Base-by-base conservation (phyloP, 2,113 vertebrate genomes). In the Indicator maculatus region DNA sequence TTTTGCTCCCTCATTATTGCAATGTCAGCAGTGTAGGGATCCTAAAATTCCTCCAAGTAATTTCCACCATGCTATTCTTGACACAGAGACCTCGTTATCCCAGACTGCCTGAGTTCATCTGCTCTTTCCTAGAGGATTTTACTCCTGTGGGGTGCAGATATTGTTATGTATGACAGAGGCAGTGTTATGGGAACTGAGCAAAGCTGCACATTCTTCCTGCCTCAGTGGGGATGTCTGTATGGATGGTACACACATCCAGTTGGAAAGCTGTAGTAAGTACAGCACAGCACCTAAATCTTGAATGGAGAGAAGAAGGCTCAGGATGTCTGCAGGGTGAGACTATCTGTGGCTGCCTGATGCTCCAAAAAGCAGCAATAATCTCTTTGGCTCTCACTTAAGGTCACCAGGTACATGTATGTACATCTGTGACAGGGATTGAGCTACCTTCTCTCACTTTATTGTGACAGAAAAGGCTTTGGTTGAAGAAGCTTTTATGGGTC, bases 221-320 rank as follows among this genome's bases (percentile, higher is more conserved):
- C 61, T 83, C 4, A 10, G 33, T 0, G 1, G n/a, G 36, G 30
- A 50, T 78, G 50, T 93, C 71, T 0, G 0, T 14, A 45, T 0
- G 0, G 76, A n/a, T 24, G 63, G 24, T 6, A 19, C 59, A 58
- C 1, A 5, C 27, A 24, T 60, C 19, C 1, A 0, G 6, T 8
- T 6, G 3, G 45, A 92, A 80, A 86, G 73, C 39, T 90, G 27
- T 1, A 0, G 4, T 60, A 65, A 33, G 19, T 24, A 7, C 0
- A 64, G 28, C 12, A n/a, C 18, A 56, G 50, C 1, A 2, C 11
- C 24, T 86, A 33, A 53, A 31, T 23, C 44, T 27, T 5, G 1
- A 31, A 30, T 0, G 3, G 65, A 74, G 39, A 12, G 18, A 41
- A 16, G 4, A 73, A 73, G 73, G 20, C 30, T 56, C 38, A 56